Base-by-base conservation (phyloP, 2,113 vertebrate genomes). In the Corydoras maculifer region DNA sequence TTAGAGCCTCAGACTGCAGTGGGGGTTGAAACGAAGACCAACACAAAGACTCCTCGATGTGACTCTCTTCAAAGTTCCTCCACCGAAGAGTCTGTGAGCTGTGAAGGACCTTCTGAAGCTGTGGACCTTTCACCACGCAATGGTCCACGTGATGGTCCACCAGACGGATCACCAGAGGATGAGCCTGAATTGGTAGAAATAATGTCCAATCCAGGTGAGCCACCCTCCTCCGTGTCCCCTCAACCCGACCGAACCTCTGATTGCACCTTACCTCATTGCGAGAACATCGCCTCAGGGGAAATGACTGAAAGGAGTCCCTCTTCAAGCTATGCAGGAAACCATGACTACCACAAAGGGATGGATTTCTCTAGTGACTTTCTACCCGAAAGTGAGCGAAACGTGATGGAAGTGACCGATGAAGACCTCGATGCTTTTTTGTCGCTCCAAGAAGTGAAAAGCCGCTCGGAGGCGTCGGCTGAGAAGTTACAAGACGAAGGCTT, bases 341-440 rank as follows among this genome's bases (percentile, higher is more conserved):
- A 81, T 0, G 71, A 73, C 0, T 83, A 86, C 43, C 80, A 80
- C 3, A 78, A 78, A 0, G 87, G 88, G 76, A 89, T 88, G 53
- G 85, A 82, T 10, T 89, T 91, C 5, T 30, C 75, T n/a, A 76
- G 80, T 29, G 84, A 90, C 60, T 89, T 85, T 30, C 83, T 91
- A 7, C 86, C 89, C 0, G 92, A 94, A 75, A 92, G 92, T 18
- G 80, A 87, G 75, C 74, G 88, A 78, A 88, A 86, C 1, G 85
- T 89, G 70, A 43, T 86, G 73, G 81, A 93, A 32, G 84, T 98
- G 18, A 96, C 91, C 0, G 94, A 99, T 30, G 92, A 94, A 67
- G 97, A 99, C 76, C 84, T 99, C 62, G 94, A 98, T 79, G 94
- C 94, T 0, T 98, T 97, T 82, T 85, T 97, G 61, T 91, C 83